Base-by-base conservation (phyloP, 2,797 vertebrate species). In the Sebastes minor region DNA sequence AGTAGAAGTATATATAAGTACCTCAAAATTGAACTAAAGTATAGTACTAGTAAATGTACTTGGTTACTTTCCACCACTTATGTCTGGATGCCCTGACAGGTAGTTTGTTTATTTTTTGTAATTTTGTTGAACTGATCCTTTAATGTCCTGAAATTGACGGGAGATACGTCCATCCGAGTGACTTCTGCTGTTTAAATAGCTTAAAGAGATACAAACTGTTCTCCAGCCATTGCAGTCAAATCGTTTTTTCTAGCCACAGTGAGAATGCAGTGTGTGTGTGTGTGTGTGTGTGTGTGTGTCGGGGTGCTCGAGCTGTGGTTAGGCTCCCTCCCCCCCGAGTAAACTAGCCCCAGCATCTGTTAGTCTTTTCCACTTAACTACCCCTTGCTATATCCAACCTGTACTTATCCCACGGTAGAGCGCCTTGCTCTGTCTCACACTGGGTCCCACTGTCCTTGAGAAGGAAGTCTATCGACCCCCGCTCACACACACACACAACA, bases 281-380 rank as follows among this genome's bases (percentile, higher is more conserved):
- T 77, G 78, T 71, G 78, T 78, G 30, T 67, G 55, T 69, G 49
- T 61, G 46, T 76, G 83, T 81, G 83, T 86, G 25, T 90, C 30
- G 68, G 86, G 89, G 82, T 91, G 89, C 85, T 83, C 62, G 42
- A 76, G 86, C 89, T 94, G 95, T 88, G 93, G 91, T 87, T 86
- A 92, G 86, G 83, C 82, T 92, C 88, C 93, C 88, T 88, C 89
- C 88, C 89, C 88, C 88, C 76, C 72, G 81, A 92, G 92, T 95
- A 95, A 95, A 96, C 94, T 90, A 90, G 91, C 91, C 83, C 93
- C 93, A 94, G 94, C 95, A 95, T 96, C 93, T 96, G 94, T 95
- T 95, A 95, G 94, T 95, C 94, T 91, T 95, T 95, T 94, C 87
- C 93, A 89, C 92, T 95, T 96, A 96, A 96, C 94, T 95, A 96